A percentile compares a stretch with the other conserved stretches of the same genome.
Evolutionary conservation across 2,888 invertebrate species (phyloP).

Genomic region (Phortica okadai): DNA sequence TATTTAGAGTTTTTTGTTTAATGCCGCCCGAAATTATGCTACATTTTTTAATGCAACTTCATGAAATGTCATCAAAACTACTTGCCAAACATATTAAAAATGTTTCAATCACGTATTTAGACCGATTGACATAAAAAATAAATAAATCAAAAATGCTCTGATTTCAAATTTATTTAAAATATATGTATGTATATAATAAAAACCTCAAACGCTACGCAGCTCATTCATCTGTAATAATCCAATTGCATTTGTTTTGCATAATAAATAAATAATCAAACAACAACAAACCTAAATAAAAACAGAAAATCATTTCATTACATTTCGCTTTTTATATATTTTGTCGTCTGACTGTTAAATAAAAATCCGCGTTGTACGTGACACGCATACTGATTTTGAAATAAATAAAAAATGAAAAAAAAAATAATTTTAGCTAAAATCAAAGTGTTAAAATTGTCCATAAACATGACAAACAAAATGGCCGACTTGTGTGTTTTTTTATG

Average conservation of each 20-base stretch:
- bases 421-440: conserved; percentile 64
- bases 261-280: conserved; percentile 60
- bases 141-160: background rate
- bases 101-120: too few relatives aligned
- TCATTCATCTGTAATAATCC: conserved; percentile 72
- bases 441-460: conserved; percentile 69
- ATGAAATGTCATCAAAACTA: too few relatives aligned
- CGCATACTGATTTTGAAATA: conserved; percentile 63
- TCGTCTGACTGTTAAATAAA: conserved; percentile 42
- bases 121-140: background rate
- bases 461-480: conserved; percentile 60
- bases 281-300: conserved; percentile 33
- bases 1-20: too few relatives aligned
- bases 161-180: background rate
- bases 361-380: conserved; percentile 54
- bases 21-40: too few relatives aligned
- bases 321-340: conserved; percentile 42
- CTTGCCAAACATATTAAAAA: too few relatives aligned
- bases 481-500: conserved; percentile 60
- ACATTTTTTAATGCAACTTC: too few relatives aligned
- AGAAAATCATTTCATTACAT: conserved; percentile 54
- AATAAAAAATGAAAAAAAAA: conserved; percentile 22
- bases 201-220: conserved; percentile 35
- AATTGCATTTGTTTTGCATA: conserved; percentile 72
- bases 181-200: background rate